Evolutionary conservation across 2,797 vertebrate genomes (phyloP).

Genomic region (Labroides dimidiatus): DNA sequence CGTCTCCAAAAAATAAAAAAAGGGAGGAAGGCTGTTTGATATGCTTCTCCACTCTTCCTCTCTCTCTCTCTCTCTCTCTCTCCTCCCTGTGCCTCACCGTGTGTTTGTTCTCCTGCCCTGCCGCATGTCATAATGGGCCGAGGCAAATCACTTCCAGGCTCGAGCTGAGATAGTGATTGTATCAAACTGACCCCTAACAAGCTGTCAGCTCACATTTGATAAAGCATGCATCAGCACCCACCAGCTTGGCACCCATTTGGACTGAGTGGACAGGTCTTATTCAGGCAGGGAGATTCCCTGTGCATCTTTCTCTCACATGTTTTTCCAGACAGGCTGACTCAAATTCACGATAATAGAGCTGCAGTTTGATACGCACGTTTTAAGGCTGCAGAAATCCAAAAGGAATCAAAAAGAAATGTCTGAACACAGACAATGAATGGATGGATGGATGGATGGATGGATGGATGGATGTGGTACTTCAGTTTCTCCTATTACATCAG

Average conservation of each 20-base stretch:
- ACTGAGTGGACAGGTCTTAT: slow-evolving; percentile 62
- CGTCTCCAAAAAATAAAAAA: slow-evolving; percentile 19
- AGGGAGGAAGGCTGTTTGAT: slow-evolving; percentile 41
- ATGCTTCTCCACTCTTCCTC: slow-evolving; percentile 43
- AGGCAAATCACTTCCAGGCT: slow-evolving; percentile 75
- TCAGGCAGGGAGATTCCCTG: slow-evolving; percentile 25
- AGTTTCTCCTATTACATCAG: slow-evolving; percentile 46
- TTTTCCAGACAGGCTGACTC: slow-evolving; percentile 23
- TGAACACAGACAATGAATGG: background rate
- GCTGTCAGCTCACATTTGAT: slow-evolving; percentile 80
- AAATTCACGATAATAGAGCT: slow-evolving; percentile 4
- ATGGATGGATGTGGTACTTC: background rate
- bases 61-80: slow-evolving; percentile 11
- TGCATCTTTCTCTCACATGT: background rate
- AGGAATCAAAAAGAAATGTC: background rate
- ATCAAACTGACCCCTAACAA: slow-evolving; percentile 83
- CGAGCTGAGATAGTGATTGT: slow-evolving; percentile 69
- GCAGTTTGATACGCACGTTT: slow-evolving; percentile 10
- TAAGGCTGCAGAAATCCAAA: slow-evolving; percentile 10
- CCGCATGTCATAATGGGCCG: slow-evolving; percentile 64
- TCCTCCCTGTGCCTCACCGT: background rate
- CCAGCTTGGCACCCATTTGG: slow-evolving; percentile 57
- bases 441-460: slow-evolving; percentile 1
- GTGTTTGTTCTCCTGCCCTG: slow-evolving; percentile 51
- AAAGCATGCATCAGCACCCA: slow-evolving; percentile 74